Evolutionary conservation across 1,140 invertebrate species (phyloP), one percentile per base, ranked within the genome.

Genomic region (Theocolax elegans): DNA sequence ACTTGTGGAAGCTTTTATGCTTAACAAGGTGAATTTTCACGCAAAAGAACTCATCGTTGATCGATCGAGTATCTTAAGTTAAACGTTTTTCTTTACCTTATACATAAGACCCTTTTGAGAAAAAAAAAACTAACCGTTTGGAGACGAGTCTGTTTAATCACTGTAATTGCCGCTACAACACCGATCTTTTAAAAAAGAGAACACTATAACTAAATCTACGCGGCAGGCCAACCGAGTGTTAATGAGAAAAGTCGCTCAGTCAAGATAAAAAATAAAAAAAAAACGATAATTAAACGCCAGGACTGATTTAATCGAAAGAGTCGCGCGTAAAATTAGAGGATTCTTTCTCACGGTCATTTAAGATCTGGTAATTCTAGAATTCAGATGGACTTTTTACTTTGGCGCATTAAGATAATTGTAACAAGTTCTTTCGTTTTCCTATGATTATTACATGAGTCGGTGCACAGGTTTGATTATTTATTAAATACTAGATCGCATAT

Each of bases 311-410:
- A 66, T 54, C 23, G 44, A 25, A 15, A 38, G 13, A 21, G 46
- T n/a, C 3, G 3, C 42, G n/a, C 9, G 46, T 27, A n/a, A 38
- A 31, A 6, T 13, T n/a, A 2, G 23, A 56, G 27, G 29, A 31
- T 21, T 66, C 56, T 65, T 66, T 66, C 64, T 66, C 64, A 66
- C 64, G 64, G 23, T 29, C 25, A 51, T 65, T 23, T 1, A 17
- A 15, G 53, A 58, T 66, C 64, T 58, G 53, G 64, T 35, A 67
- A 56, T 48, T 67, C 53, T 51, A 2, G 40, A 58, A 63, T 38
- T 29, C 46, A 49, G 46, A 64, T 51, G 48, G 15, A 15, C n/a
- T 44, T 44, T 10, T 4, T 7, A 15, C n/a, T 17, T 17, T 44
- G 3, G 15, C 3, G 42, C 42, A 13, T 4, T 17, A 15, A 9